These are phyloP conservation scores for Synergus japonicus DNA, from an alignment of 2,888 invertebrate species.

Conservation along the genomic window DNA sequence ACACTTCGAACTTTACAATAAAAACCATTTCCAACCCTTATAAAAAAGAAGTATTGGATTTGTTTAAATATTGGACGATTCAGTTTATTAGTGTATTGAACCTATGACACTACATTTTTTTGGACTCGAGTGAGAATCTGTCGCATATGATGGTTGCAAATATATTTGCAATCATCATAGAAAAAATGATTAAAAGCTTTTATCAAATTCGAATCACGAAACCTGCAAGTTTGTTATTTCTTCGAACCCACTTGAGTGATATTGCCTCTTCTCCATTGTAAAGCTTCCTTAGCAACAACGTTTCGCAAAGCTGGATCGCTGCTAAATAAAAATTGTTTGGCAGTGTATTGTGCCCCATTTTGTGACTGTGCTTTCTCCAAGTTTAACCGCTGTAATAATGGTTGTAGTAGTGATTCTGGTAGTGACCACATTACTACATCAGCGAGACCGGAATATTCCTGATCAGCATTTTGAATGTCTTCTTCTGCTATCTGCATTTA, in stretches of 20 bases:
- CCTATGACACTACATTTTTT: too few species aligned
- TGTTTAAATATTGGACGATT: too few species aligned
- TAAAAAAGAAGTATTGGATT: too few species aligned
- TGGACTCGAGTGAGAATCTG: too few species aligned
- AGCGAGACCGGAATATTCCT: conserved; percentile 85
- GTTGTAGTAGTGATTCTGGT: conserved; percentile 88
- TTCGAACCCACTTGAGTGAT: conserved; percentile 76
- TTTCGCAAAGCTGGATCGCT: conserved; percentile 86
- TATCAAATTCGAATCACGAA: not conserved
- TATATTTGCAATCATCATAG: too few species aligned
- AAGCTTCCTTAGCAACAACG: conserved; percentile 91
- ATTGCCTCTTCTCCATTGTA: conserved; percentile 87
- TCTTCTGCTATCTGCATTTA: conserved; percentile 83
- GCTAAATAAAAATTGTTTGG: conserved; percentile 75
- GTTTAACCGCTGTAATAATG: conserved; percentile 85
- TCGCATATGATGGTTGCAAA: too few species aligned
- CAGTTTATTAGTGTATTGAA: too few species aligned
- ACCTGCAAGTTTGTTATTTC: not conserved
- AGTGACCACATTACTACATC: conserved; percentile 89
- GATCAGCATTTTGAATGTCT: conserved; percentile 84
- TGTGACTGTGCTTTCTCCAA: conserved; percentile 80
- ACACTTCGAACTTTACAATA: too few species aligned
- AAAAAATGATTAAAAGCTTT: not conserved
- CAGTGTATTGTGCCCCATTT: conserved; percentile 72
- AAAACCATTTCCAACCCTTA: too few species aligned